Base-by-base conservation (phyloP, 2,888 invertebrate species). In the Pherbina coryleti region DNA sequence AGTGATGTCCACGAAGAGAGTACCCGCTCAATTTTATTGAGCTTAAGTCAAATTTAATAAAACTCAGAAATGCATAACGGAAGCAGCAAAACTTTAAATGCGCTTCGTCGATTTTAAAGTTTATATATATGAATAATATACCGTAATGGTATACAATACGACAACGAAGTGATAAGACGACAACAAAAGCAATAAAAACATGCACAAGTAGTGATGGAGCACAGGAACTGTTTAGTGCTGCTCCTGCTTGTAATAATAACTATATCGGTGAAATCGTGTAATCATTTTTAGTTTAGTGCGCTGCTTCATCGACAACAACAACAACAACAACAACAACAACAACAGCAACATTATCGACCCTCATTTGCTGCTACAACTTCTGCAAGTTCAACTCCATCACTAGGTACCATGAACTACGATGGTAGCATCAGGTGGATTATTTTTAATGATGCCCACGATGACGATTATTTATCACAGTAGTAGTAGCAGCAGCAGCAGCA, bases 171-270 rank as follows among this genome's bases (percentile, higher is more conserved):
- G 25, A 28, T n/a, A n/a, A 3, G 3, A 78, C 72, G 75, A 51
- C 66, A 75, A 74, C 75, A 70, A 57, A 3, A 14, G 76, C 72
- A 77, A 51, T 60, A 75, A 74, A 72, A 70, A 57, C 76, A 78
- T 66, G 44, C 82, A 82, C 79, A 83, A 44, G 82, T 83, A 82
- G 81, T 71, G 75, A 74, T 34, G 34, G 53, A 64, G 57, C 71
- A 72, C 37, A 7, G 37, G 37, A 37, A 53, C 53, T 66, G 55
- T 57, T 60, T 14, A 53, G 34, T 22, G 17, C 73, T 72, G 69
- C 31, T 78, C 51, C 75, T 79, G 72, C 78, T 67, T 66, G 70
- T 74, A 72, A 77, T 78, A 77, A 76, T 74, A 70, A 76, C 62
- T 75, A 78, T 72, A 77, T 60, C 49, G 44, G n/a, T 34, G 60